Evolutionary conservation across 2,888 invertebrate species (phyloP).

Genomic region (Pristionchus exspectatus): DNA sequence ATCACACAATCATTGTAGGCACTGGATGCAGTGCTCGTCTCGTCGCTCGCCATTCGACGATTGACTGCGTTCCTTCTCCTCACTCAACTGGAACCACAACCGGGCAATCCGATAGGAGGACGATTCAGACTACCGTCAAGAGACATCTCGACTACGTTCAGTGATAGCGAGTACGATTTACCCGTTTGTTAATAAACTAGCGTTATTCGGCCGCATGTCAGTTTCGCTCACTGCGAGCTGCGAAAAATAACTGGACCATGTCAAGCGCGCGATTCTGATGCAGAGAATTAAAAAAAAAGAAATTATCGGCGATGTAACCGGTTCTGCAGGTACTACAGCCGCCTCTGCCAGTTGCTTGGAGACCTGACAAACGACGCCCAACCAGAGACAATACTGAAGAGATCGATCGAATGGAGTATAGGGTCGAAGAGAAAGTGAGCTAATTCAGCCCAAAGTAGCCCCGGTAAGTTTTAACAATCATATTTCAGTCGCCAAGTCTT

Average conservation of each 20-base stretch:
- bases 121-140: slow-evolving; percentile 35
- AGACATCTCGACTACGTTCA: slow-evolving; percentile 38
- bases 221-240: background rate
- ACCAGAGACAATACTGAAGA: slow-evolving; percentile 48
- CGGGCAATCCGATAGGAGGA: slow-evolving; percentile 53
- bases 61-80: slow-evolving; percentile 45
- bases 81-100: slow-evolving; percentile 53
- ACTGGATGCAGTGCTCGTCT: slow-evolving; percentile 44
- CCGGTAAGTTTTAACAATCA: background rate
- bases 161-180: background rate
- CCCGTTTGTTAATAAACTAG: background rate
- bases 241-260: background rate
- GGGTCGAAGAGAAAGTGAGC: slow-evolving; percentile 6
- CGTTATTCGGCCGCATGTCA: background rate
- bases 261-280: background rate
- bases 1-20: slow-evolving; percentile 31
- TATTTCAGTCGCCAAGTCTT: slow-evolving; percentile 40
- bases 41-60: slow-evolving; percentile 43
- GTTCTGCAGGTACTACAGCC: slow-evolving; percentile 28
- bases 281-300: background rate
- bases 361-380: background rate
- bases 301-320: background rate
- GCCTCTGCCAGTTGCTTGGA: slow-evolving; percentile 1
- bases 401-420: slow-evolving; percentile 53
- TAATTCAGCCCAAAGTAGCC: background rate